Evolutionary conservation across 2,113 vertebrate species (phyloP).

Genomic region (Pterophyllum scalare): DNA sequence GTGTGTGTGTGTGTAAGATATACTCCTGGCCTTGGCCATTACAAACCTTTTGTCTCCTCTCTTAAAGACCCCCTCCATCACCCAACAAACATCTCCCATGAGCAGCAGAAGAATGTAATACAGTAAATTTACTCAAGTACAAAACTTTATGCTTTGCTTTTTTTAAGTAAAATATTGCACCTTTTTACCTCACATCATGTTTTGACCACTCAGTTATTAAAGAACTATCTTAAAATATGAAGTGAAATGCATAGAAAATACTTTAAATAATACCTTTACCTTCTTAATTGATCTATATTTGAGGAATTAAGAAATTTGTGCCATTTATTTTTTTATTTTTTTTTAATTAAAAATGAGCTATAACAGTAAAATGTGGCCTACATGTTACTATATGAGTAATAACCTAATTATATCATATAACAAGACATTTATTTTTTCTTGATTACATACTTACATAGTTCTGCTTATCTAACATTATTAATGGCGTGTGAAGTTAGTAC

Average conservation of each 20-base stretch:
- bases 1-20: background rate
- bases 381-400: too few species aligned
- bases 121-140: too few species aligned
- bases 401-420: too few species aligned
- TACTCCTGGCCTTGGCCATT: background rate
- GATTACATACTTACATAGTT: too few species aligned
- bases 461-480: background rate
- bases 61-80: conserved; percentile 2
- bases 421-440: too few species aligned
- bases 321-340: too few species aligned
- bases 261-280: too few species aligned
- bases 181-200: background rate
- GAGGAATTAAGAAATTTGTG: too few species aligned
- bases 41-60: conserved; percentile 22
- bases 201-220: background rate
- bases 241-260: too few species aligned
- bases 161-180: background rate
- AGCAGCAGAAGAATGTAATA: background rate
- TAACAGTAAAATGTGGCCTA: background rate
- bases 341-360: background rate
- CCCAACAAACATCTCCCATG: background rate
- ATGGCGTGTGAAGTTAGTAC: background rate
- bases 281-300: too few species aligned
- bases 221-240: background rate
- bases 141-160: background rate